Base-by-base conservation (phyloP, 1,140 invertebrate genomes). In the Drosophila subpulchrella region DNA sequence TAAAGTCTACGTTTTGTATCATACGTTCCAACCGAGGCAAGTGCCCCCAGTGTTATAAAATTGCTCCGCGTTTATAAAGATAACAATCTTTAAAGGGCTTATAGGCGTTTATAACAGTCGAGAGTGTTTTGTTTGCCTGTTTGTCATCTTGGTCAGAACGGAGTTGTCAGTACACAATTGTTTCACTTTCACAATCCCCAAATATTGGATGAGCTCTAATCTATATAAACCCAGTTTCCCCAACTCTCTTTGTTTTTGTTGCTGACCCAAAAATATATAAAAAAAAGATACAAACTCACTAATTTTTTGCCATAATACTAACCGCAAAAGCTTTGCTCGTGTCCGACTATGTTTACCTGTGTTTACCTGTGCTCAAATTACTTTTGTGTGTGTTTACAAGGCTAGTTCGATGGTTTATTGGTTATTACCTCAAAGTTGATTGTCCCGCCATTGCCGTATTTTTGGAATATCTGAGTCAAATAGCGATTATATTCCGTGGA, bases 341-440 rank as follows among this genome's bases (percentile, higher is more conserved):
- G 44, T 38, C 8, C 24, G 13, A 30, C 38, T 36, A 17, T 57
- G 50, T 53, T 44, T 55, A 47, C 57, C 58, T 39, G 11, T 63
- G 42, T 59, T 54, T 61, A 63, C 72, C 67, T 70, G 50, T 8
- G 17, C 67, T 78, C 55, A 66, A 27, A 56, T 73, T 58, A 38
- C 54, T 27, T 8, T 13, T 6, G 6, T 68, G 51, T 53, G 36
- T 59, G 48, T 47, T 59, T 68, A 55, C 68, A 75, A 74, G 76
- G 76, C 39, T 77, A 55, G 61, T 61, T 68, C 48, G 62, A 79
- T 66, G 47, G 41, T 44, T 56, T 46, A 42, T 66, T 66, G 60
- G 55, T 24, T 91, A 93, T 93, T 81, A 95, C 94, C 93, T 95
- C 94, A 82, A 94, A 95, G 30, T 93, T 94, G 71, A 95, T 95